Conservation (phyloP, 2,797 vertebrate genomes). For the Muraenolepis orangiensis region DNA sequence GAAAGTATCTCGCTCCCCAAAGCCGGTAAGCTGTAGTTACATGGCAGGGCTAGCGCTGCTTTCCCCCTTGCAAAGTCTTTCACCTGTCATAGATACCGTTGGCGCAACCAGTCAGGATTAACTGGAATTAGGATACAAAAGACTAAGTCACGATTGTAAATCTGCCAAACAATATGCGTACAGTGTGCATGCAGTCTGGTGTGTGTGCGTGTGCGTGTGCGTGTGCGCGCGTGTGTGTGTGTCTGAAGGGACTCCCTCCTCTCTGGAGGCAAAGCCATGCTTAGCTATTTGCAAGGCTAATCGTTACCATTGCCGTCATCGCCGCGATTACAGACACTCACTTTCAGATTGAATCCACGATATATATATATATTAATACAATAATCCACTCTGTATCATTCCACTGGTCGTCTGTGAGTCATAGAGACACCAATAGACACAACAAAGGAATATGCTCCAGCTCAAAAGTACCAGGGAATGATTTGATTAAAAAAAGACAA, state of each 20-base stretch:
- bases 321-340: constrained; percentile 51
- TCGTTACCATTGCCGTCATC: constrained; percentile 52
- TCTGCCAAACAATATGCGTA: neutral
- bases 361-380: too few relatives aligned
- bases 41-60: neutral
- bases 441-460: neutral
- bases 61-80: neutral
- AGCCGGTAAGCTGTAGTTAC: neutral
- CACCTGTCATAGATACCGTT: neutral
- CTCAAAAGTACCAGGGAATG: too few relatives aligned
- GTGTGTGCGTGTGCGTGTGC: neutral
- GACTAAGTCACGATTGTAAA: neutral
- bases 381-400: too few relatives aligned
- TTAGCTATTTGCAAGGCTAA: constrained; percentile 55
- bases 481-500: neutral
- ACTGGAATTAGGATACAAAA: neutral
- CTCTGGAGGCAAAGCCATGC: constrained; percentile 42
- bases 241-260: constrained; percentile 59
- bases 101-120: neutral
- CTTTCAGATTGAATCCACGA: too few relatives aligned
- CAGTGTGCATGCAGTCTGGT: neutral
- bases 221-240: constrained; percentile 8
- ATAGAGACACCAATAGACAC: neutral
- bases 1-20: neutral
- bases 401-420: neutral